Base-by-base conservation (phyloP, 2,113 vertebrate species). In the Pituophis catenifer region DNA sequence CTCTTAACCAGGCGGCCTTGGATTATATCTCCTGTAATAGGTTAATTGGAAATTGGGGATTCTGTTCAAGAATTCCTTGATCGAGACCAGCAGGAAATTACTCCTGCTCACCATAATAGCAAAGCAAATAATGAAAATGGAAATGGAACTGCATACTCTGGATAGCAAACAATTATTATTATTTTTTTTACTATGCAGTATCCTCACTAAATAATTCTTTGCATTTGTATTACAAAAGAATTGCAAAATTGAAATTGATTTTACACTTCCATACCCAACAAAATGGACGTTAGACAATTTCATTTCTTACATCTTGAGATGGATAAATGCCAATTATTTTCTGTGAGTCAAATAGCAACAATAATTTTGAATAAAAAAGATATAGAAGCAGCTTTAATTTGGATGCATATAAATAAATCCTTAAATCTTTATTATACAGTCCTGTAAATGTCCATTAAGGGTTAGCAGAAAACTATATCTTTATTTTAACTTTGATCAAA, bases 301-400 rank as follows among this genome's bases (percentile, higher is more conserved):
- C 70, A 88, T 50, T 48, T 90, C 48, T 62, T 93, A 95, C 90
- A 93, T 96, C 97, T 95, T 97, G 97, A 97, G 96, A 96, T 95
- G 92, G 96, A 95, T 96, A 95, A 96, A 92, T 93, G 90, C 95
- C 95, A 97, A 95, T 97, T 97, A 97, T 93, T 96, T 96, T 92
- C 88, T 9, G 57, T 87, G 92, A 96, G 93, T 91, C 94, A 91
- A 92, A 88, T 94, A 93, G 91, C 93, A 96, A 62, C 90, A 93
- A 33, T 94, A 88, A 94, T 90, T 96, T 93, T 91, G 91, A 95
- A 95, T 48, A 96, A 94, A 53, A 62, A 95, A 24, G 91, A 52
- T 29, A 87, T 23, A 86, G 57, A 88, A 94, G n/a, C 95, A 93
- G 87, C 17, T 89, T 95, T 90, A 24, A 93, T 89, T 89, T 58